These are phyloP conservation scores for Helobdella robusta DNA, from an alignment of 2,888 invertebrate species.

Conservation along the genomic window DNA sequence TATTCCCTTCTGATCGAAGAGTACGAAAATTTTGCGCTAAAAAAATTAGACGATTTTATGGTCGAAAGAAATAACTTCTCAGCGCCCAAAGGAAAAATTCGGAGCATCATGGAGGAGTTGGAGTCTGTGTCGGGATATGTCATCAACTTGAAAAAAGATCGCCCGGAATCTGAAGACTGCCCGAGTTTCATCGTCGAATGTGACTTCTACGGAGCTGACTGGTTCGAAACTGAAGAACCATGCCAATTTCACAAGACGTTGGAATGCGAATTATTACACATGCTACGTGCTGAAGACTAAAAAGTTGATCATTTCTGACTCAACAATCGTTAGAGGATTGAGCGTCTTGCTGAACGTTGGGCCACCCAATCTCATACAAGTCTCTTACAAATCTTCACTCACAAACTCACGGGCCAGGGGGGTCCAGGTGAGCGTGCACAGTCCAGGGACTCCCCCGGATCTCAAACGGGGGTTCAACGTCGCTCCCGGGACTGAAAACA, in stretches of 20 bases:
- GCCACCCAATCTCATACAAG: background rate
- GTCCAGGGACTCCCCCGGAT: conserved; percentile 10
- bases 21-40: too few relatives aligned
- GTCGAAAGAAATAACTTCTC: background rate
- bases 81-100: too few relatives aligned
- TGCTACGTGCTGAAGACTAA: conserved; percentile 6
- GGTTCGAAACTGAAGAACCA: background rate
- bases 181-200: background rate
- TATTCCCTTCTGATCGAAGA: too few relatives aligned
- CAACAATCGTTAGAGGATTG: conserved; percentile 1
- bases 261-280: conserved; percentile 13
- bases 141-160: background rate
- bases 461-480: conserved; percentile 9
- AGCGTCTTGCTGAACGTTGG: conserved; percentile 9
- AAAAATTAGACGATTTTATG: background rate
- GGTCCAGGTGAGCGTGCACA: conserved; percentile 1
- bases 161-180: background rate
- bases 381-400: background rate
- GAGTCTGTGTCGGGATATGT: background rate
- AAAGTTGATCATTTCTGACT: background rate
- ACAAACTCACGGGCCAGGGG: background rate
- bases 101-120: background rate
- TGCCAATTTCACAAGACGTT: background rate
- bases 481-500: conserved; percentile 19
- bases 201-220: background rate